Evolutionary conservation across 2,888 invertebrate genomes (phyloP).

Genomic region (Volucella inflata): DNA sequence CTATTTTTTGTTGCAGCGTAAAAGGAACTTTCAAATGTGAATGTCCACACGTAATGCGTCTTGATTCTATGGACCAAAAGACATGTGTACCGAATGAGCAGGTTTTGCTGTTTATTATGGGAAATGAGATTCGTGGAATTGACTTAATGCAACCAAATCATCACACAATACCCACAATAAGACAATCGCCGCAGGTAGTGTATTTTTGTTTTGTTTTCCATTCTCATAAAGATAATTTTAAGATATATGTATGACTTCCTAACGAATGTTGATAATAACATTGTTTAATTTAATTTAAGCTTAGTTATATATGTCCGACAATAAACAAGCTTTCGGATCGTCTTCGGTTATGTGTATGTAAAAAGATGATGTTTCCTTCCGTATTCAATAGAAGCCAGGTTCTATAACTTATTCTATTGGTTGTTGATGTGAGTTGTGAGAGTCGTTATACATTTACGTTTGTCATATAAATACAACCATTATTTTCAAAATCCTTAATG

Average conservation of each 20-base stretch:
- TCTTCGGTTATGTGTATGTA: too few species aligned
- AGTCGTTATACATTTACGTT: too few species aligned
- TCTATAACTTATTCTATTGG: too few species aligned
- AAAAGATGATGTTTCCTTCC: too few species aligned
- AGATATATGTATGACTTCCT: too few species aligned
- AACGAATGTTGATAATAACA: too few species aligned
- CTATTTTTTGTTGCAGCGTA: constrained; percentile 81
- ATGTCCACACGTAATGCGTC: constrained; percentile 94
- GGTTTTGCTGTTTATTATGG: constrained; percentile 90
- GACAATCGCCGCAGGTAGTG: constrained; percentile 83
- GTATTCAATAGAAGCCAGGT: too few species aligned
- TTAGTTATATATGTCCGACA: too few species aligned
- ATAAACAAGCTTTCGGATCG: too few species aligned
- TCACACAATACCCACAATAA: constrained; percentile 92
- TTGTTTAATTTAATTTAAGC: background rate
- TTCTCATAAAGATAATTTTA: background rate
- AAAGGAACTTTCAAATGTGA: constrained; percentile 89
- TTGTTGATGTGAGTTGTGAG: too few species aligned
- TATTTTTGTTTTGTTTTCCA: constrained; percentile 25
- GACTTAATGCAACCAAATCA: constrained; percentile 90
- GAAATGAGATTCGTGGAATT: constrained; percentile 92
- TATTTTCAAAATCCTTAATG: too few species aligned
- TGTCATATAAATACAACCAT: too few species aligned
- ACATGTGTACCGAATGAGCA: constrained; percentile 88
- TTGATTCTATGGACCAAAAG: constrained; percentile 86